These are phyloP conservation scores for Spodoptera exigua DNA, from an alignment of 2,888 invertebrate genomes.

Conservation along the genomic window DNA sequence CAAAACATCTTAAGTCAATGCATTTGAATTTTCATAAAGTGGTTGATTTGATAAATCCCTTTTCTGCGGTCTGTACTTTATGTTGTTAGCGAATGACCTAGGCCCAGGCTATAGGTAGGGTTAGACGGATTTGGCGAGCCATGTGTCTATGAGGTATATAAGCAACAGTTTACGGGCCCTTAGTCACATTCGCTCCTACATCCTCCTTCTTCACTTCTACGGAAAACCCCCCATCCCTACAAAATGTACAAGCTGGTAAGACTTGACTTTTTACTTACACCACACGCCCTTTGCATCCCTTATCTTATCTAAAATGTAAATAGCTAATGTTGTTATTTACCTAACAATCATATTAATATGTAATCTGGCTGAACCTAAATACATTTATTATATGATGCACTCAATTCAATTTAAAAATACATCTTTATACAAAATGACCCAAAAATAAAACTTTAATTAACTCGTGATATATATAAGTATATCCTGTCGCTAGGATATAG, in stretches of 20 bases:
- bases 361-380: too few species aligned
- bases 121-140: slow-evolving; percentile 82
- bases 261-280: slow-evolving; percentile 21
- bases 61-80: slow-evolving; percentile 72
- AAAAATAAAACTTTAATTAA: too few species aligned
- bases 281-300: slow-evolving; percentile 2
- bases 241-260: slow-evolving; percentile 91
- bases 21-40: neutral
- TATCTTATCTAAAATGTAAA: neutral
- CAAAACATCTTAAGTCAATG: too few species aligned
- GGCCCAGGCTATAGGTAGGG: slow-evolving; percentile 80
- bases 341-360: too few species aligned
- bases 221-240: slow-evolving; percentile 72
- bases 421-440: too few species aligned
- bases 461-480: neutral
- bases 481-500: slow-evolving; percentile 3
- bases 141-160: slow-evolving; percentile 84
- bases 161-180: slow-evolving; percentile 70
- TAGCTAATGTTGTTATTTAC: neutral
- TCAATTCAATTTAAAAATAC: too few species aligned
- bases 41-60: slow-evolving; percentile 7
- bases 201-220: slow-evolving; percentile 73
- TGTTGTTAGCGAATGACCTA: slow-evolving; percentile 80
- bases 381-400: too few species aligned
- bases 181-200: slow-evolving; percentile 83